Evolutionary conservation across 2,888 invertebrate species (phyloP), one percentile per base, ranked within the genome.

Genomic region (Acanthopleura granulata): DNA sequence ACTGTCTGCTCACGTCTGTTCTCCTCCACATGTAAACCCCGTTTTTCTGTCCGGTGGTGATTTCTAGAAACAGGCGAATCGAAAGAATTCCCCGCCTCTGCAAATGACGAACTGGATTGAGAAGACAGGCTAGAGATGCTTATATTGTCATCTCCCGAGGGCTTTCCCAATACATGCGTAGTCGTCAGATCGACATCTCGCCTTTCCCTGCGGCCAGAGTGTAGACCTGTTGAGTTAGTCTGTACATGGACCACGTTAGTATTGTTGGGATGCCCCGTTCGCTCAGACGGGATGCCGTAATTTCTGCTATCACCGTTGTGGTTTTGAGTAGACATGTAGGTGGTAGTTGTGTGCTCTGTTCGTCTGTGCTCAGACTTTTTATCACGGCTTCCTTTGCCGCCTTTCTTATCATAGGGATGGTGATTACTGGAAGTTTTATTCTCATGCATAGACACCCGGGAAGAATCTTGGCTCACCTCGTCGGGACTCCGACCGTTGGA

Each of bases 61-160:
- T 69, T 18, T 25, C 25, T 27, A 69, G 22, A 25, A 27, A 12
- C 57, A 22, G 22, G 15, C 27, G 22, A 16, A 57, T 6, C 57
- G 57, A 57, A 57, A 57, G 57, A 57, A 57, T 57, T 57, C 57
- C 18, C 18, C 57, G 57, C 57, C 57, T 57, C 57, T 22, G 57
- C 57, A 57, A 57, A 18, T 66, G 66, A 66, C 22, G 66, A 27
- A 66, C 66, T 66, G 66, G 66, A 66, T 27, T 66, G 66, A 22
- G 66, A 66, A 16, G 66, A 66, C 4, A 27, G 29, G 66, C 66
- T 66, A 25, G 66, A 66, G 66, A 66, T 66, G 66, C 66, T 66
- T 66, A 66, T 66, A 66, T 66, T 66, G 66, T 66, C 66, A 66
- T 66, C 66, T 27, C 66, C 66, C 25, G 25, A 27, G 66, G 66